Evolutionary conservation across 2,113 vertebrate species (phyloP), one percentile per base, ranked within the genome.

Genomic region (Pelobates fuscus): DNA sequence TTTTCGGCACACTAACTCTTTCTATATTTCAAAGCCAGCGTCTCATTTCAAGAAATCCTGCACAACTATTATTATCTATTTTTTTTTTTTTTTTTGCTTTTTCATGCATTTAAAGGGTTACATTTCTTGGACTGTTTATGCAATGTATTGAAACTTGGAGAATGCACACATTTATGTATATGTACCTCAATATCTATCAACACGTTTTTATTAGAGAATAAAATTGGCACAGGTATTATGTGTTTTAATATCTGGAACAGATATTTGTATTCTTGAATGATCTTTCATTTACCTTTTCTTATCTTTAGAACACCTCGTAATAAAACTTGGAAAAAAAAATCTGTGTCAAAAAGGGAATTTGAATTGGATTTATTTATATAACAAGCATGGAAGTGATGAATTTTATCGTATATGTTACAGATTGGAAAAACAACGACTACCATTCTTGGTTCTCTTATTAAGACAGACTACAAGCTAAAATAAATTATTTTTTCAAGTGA

Each of bases 111-210:
- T 0, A 59, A 70, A 27, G 30, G 54, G 54, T 70, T 59, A 41
- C 30, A 23, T 2, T 24, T 23, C n/a, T 5, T 2, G 21, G 32
- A n/a, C 27, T 29, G 18, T 49, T 23, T 17, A 20, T 21, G 1
- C 14, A 46, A 46, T 26, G 5, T 46, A 61, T 21, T 15, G 6
- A 8, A 17, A 21, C 69, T 57, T 20, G 17, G 20, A 26, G 41
- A 37, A 2, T 55, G 15, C 52, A n/a, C 18, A 2, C 32, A 37
- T 37, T 10, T 10, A 37, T 37, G 2, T n/a, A 8, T 70, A 8
- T 70, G 43, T 17, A 59, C 30, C 24, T 59, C 30, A 20, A 26
- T 70, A 70, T 70, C 67, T 29, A 70, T 70, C 67, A 59, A 14
- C 54, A 59, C 67, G 2, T 70, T 59, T 58, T 70, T 58, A 70